Percentiles rank a stretch among this genome's conserved stretches.
phyloP scores from a whole-genome alignment of 1,140 invertebrate genomes.

The Neodiprion lecontei region DNA sequence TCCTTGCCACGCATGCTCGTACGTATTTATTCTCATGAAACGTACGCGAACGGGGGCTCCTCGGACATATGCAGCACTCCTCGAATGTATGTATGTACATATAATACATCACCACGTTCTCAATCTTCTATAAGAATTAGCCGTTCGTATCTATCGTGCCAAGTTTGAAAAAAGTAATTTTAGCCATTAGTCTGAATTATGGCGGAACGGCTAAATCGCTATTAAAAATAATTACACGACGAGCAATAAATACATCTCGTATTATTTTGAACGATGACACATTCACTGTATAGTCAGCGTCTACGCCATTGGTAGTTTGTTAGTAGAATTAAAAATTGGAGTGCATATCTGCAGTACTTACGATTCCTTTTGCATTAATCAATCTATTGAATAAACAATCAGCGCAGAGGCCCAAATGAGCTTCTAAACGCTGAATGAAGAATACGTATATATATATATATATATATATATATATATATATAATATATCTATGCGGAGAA shows the following conservation, averaged over 20 bases:
- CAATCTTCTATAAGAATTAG: too few species aligned
- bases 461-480: not conserved
- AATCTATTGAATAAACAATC: not conserved
- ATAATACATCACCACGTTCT: not conserved
- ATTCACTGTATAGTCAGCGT: not conserved
- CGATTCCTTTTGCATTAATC: not conserved
- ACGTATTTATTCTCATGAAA: not conserved
- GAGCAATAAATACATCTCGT: not conserved
- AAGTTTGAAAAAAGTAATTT: not conserved
- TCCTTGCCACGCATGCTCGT: not conserved
- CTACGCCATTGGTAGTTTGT: not conserved
- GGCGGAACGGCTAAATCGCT: not conserved
- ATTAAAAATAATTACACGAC: not conserved
- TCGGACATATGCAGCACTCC: not conserved
- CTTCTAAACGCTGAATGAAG: not conserved
- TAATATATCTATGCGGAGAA: too few species aligned
- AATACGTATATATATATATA: not conserved
- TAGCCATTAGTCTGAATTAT: not conserved
- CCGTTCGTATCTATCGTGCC: not conserved
- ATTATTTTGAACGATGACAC: not conserved
- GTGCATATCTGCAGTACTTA: not conserved
- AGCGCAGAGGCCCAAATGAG: not conserved
- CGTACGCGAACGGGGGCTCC: not conserved
- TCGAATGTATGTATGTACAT: not conserved
- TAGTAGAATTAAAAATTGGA: not conserved